Evolutionary conservation across 2,113 vertebrate species (phyloP).

Genomic region (Petaurus breviceps): DNA sequence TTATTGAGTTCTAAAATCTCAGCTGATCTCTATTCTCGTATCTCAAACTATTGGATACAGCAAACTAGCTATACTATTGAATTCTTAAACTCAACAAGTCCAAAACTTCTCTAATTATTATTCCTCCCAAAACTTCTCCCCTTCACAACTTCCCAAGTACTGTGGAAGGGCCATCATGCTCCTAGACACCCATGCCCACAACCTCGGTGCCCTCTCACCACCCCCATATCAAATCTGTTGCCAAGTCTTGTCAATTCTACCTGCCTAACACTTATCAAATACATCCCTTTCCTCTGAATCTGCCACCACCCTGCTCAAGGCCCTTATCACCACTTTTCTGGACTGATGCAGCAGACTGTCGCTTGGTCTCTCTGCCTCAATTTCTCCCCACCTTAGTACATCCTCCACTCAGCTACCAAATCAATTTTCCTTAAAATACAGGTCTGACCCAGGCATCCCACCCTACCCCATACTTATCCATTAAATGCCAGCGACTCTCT

Average conservation of each 20-base stretch:
- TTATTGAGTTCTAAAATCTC: neutral
- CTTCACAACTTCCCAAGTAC: neutral
- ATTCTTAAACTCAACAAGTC: neutral
- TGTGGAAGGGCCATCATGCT: neutral
- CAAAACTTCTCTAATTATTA: neutral
- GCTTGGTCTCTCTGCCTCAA: neutral
- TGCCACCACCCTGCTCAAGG: neutral
- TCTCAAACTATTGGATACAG: neutral
- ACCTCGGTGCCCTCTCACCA: too few species aligned
- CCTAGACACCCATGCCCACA: neutral
- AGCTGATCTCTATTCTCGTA: neutral
- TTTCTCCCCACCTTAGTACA: neutral
- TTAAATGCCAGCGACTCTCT: neutral
- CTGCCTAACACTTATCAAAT: neutral
- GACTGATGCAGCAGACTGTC: neutral
- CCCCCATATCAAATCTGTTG: neutral
- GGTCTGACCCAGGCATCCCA: neutral
- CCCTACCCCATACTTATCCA: neutral
- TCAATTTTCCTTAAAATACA: neutral
- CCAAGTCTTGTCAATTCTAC: neutral
- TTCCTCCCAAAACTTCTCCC: neutral
- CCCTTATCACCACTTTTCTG: neutral
- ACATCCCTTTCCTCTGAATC: neutral
- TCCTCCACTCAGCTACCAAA: neutral
- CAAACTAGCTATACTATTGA: neutral